These are phyloP conservation scores for Jaculus jaculus DNA, from an alignment of 2,113 vertebrate species.

Conservation along the genomic window DNA sequence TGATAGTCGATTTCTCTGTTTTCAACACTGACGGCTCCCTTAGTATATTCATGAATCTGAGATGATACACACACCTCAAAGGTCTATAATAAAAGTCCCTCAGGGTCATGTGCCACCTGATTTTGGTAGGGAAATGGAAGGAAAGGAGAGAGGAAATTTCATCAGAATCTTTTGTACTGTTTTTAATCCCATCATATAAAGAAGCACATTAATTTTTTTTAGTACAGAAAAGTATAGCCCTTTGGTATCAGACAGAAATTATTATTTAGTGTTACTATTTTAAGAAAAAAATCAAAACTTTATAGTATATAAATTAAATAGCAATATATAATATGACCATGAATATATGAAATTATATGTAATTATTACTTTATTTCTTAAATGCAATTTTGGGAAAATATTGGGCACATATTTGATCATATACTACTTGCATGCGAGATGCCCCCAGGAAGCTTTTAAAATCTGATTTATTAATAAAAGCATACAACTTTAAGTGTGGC, in stretches of 20 bases:
- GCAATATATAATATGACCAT: background rate
- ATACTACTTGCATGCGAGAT: background rate
- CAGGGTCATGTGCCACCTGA: background rate
- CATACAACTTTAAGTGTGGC: background rate
- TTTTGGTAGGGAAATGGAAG: background rate
- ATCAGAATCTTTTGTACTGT: slow-evolving; percentile 22
- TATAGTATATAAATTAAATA: background rate
- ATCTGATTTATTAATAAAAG: slow-evolving; percentile 34
- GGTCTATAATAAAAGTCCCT: background rate
- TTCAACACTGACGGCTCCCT: background rate
- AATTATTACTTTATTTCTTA: slow-evolving; percentile 26
- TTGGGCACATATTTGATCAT: background rate
- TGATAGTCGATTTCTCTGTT: background rate
- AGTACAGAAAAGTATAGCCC: background rate
- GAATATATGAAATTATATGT: background rate
- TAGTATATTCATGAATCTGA: slow-evolving; percentile 17
- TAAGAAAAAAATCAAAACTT: slow-evolving; percentile 36
- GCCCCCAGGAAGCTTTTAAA: background rate
- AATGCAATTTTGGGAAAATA: background rate
- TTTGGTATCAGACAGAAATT: background rate
- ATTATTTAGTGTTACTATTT: background rate
- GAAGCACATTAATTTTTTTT: background rate
- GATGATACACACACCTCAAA: background rate
- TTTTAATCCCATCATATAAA: background rate
- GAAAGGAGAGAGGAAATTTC: slow-evolving; percentile 28